Conservation (phyloP, 1,140 invertebrate species). For the Stenopsyche tienmushanensis region DNA sequence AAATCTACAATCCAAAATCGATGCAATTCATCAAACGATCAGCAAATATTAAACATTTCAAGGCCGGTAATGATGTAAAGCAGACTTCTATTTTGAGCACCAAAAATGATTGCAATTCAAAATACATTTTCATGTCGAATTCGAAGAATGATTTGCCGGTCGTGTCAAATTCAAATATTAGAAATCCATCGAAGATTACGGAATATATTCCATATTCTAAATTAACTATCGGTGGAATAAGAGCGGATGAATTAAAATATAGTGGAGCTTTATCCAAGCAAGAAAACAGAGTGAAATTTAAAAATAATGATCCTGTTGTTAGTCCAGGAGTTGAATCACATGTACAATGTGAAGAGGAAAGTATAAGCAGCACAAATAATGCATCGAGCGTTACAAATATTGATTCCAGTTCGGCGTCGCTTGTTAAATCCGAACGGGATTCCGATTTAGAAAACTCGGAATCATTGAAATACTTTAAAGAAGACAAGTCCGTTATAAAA, state of each 20-base stretch:
- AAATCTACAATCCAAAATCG: conserved; percentile 34
- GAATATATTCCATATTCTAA: conserved; percentile 55
- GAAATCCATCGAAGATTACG: no score
- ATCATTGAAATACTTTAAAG: neutral
- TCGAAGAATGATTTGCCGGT: neutral
- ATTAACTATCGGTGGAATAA: conserved; percentile 52
- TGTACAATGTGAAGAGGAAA: no score
- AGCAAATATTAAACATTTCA: conserved; percentile 35
- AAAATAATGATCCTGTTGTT: neutral
- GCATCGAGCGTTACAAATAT: neutral
- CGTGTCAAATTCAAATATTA: no score
- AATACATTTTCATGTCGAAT: neutral
- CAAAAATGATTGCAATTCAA: no score
- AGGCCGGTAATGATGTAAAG: conserved; percentile 27
- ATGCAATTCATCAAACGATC: conserved; percentile 22
- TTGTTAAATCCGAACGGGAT: no score
- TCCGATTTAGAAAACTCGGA: neutral
- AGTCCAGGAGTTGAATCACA: no score
- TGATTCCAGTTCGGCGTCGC: neutral
- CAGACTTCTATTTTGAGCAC: no score
- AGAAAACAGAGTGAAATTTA: neutral
- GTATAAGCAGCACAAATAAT: neutral
- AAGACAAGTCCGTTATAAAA: no score
- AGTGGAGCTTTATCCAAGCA: conserved; percentile 32
- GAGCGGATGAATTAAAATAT: conserved; percentile 50